Evolutionary conservation across 2,888 invertebrate species (phyloP).

Genomic region (Drymonia ruficornis): DNA sequence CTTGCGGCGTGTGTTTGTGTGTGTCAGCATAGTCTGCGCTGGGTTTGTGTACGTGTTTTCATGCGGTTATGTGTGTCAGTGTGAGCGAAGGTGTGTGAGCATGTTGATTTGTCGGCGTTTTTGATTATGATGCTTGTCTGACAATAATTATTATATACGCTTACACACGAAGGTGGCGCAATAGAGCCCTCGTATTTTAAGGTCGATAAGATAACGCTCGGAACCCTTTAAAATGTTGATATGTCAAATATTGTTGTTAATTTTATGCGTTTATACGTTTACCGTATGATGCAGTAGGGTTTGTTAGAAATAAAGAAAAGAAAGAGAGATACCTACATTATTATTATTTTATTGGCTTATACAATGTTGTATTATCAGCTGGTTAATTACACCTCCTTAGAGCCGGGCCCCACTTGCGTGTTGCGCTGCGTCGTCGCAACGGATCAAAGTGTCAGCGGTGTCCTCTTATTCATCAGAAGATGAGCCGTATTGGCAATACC

Average conservation of each 20-base stretch:
- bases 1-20: too few species aligned
- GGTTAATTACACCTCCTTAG: too few species aligned
- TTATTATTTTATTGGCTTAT: too few species aligned
- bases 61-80: slow-evolving; percentile 14
- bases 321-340: too few species aligned
- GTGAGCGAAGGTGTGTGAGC: slow-evolving; percentile 19
- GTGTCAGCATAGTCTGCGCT: slow-evolving; percentile 38
- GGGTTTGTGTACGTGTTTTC: slow-evolving; percentile 21
- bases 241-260: slow-evolving; percentile 20
- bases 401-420: too few species aligned
- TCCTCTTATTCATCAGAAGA: too few species aligned
- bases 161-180: slow-evolving; percentile 70
- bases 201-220: slow-evolving; percentile 37
- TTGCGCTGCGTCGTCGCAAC: too few species aligned
- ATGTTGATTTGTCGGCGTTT: slow-evolving; percentile 77
- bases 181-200: slow-evolving; percentile 31
- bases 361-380: too few species aligned
- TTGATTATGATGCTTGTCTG: slow-evolving; percentile 75
- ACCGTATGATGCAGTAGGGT: neutral
- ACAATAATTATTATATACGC: slow-evolving; percentile 82
- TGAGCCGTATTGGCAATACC: too few species aligned
- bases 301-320: too few species aligned
- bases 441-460: too few species aligned
- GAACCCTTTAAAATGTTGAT: slow-evolving; percentile 37
- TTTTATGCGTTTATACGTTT: slow-evolving; percentile 13